Conservation (phyloP, 2,113 vertebrate species). For the cat (Felis catus) region F.catus_Fca126_mat1.0 CM031412.1:119547001-119547500, state of each 20-base stretch:
- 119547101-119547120: not conserved
- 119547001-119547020: not conserved
- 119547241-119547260: not conserved
- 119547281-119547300: not conserved
- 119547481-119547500: not conserved
- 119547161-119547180: not conserved
- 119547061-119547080: not conserved
- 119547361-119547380: not conserved
- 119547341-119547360: constrained; percentile 5
- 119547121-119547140: not conserved
- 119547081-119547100: not conserved
- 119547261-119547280: not conserved
- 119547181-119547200: not conserved
- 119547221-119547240: not conserved
- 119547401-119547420: not conserved
- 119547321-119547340: not conserved
- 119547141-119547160: not conserved
- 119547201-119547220: not conserved
- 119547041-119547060: not conserved
- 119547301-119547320: not conserved
- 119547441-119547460: not conserved
- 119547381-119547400: not conserved
- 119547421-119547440: not conserved
- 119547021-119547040: not conserved
- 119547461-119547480: not conserved